phyloP scores from a whole-genome alignment of 1,140 invertebrate species.

The Stenopsyche tienmushanensis region DNA sequence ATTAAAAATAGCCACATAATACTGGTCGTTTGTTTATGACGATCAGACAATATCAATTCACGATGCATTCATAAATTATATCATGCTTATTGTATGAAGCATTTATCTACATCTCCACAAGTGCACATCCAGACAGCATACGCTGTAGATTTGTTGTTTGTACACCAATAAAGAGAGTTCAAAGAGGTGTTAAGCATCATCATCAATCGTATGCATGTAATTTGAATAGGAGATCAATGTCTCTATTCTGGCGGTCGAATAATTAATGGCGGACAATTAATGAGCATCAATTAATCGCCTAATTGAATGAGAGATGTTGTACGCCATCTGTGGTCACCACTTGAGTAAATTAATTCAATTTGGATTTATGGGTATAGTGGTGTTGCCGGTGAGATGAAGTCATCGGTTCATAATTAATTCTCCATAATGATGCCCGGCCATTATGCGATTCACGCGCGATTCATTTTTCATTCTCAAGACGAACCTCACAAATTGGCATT shows the following conservation, averaged over 20 bases:
- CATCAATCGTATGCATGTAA: conserved; percentile 3
- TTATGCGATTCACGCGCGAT: too few relatives aligned
- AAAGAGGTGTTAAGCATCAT: background rate
- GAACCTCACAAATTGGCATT: background rate
- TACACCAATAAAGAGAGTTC: background rate
- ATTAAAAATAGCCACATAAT: background rate
- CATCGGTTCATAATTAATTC: too few relatives aligned
- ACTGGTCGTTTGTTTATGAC: background rate
- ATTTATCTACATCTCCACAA: too few relatives aligned
- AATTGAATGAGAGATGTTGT: conserved; percentile 21
- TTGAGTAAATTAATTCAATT: conserved; percentile 3
- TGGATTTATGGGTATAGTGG: too few relatives aligned
- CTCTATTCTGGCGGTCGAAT: background rate
- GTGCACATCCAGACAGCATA: background rate
- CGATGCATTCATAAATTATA: too few relatives aligned
- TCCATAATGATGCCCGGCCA: too few relatives aligned
- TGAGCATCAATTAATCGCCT: conserved; percentile 16
- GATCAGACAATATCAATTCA: too few relatives aligned
- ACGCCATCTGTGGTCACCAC: background rate
- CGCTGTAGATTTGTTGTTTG: background rate
- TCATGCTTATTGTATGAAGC: too few relatives aligned
- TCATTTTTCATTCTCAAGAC: background rate
- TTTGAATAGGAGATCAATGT: background rate
- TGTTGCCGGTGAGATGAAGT: too few relatives aligned
- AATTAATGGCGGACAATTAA: conserved; percentile 17